A percentile compares a stretch with the other conserved stretches of the same genome.
These are phyloP conservation scores for Dichetophora obliterata DNA, from an alignment of 2,888 invertebrate species.

Conservation along the genomic window DNA sequence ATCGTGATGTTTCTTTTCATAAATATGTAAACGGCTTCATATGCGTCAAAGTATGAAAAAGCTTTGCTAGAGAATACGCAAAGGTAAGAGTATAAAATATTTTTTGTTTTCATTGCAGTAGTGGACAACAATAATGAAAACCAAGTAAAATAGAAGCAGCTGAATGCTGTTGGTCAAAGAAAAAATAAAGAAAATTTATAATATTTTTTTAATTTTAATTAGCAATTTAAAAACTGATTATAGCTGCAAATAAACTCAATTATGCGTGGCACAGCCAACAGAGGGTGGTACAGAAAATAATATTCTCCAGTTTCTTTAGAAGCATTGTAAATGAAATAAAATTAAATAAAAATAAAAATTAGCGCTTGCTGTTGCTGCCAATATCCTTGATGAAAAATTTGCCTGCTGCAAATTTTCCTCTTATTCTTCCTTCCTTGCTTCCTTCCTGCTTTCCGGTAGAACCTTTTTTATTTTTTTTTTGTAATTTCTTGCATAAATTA, in stretches of 20 bases:
- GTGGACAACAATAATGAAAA: background rate
- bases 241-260: conserved; percentile 13
- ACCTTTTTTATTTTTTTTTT: background rate
- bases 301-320: background rate
- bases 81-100: no score
- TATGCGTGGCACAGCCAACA: background rate
- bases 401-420: background rate
- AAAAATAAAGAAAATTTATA: background rate
- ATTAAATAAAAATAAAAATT: background rate
- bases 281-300: background rate
- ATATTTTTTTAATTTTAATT: conserved; percentile 17
- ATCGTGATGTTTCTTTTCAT: no score
- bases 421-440: background rate
- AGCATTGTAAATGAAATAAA: background rate
- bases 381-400: background rate
- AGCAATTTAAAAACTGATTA: conserved; percentile 29
- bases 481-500: background rate
- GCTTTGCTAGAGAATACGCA: no score
- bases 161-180: background rate
- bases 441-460: conserved; percentile 1
- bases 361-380: background rate
- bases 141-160: background rate
- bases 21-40: no score
- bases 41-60: no score
- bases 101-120: no score